Evolutionary conservation across 2,888 invertebrate species (phyloP), one percentile per base, ranked within the genome.

Genomic region (Leptinotarsa peninsularis): DNA sequence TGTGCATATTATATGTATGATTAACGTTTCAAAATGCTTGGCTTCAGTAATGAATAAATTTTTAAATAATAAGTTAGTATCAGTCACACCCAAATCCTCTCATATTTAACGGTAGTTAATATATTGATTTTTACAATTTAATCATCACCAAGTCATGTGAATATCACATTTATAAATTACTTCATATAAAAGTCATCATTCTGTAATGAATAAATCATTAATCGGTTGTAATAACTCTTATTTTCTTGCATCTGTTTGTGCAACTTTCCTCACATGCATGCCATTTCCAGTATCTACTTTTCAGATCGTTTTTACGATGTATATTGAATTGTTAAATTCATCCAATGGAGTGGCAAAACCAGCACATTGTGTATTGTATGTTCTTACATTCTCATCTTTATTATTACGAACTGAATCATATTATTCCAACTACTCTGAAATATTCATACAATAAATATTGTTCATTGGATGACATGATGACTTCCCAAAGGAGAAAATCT

Each of bases 291-390:
- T 78, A 82, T 84, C 84, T 85, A 85, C 84, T 84, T 81, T 83
- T n/a, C 4, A 17, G 52, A 52, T 17, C n/a, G 52, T 52, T 52
- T 52, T 15, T 4, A 17, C 82, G 81, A 80, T 82, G 82, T 84
- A 43, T 81, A 81, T 84, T 81, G 82, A 79, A 79, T 81, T 84
- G 84, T 84, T 83, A 83, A 81, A 18, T 70, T 67, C 18, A 63
- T 73, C 23, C 21, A 49, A 69, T 67, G 60, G 33, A 49, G 27
- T 73, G 76, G 84, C 88, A 88, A 88, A 89, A 88, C 88, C 88
- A 88, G 88, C 87, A 87, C 88, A 87, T 88, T 86, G 84, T 83
- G 27, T 50, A 68, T 58, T 70, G 17, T 49, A 70, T 23, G 18
- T 70, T 63, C 33, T 63, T 63, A 43, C 15, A 7, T 15, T 13